Conservation (phyloP, 2,888 invertebrate genomes). For the Apamea epomidion region DNA sequence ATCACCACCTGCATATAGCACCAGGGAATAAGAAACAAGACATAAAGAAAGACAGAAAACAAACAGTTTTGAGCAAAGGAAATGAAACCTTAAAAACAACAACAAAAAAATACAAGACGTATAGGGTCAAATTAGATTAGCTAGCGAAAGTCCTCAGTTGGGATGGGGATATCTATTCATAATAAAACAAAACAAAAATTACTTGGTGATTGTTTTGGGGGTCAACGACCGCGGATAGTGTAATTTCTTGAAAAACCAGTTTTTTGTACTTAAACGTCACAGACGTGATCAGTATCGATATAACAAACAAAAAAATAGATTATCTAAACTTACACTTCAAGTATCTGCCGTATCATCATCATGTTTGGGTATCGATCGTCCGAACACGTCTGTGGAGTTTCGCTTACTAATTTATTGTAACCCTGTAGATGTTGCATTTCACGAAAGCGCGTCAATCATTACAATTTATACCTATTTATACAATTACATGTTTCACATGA, state of each 20-base stretch:
- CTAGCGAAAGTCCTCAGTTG: background rate
- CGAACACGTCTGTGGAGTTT: background rate
- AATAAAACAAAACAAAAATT: background rate
- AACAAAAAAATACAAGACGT: background rate
- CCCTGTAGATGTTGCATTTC: background rate
- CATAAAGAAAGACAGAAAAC: background rate
- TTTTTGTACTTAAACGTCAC: background rate
- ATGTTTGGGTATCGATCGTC: background rate
- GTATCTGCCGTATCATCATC: background rate
- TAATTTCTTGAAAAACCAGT: background rate
- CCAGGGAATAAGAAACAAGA: background rate
- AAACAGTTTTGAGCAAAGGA: background rate
- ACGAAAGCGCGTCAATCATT: constrained; percentile 9
- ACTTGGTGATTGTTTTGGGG: background rate
- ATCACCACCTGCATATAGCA: constrained; percentile 89
- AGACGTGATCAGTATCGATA: background rate
- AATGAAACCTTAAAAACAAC: background rate
- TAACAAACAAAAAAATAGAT: background rate
- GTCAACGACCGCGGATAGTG: background rate
- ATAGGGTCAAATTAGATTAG: background rate
- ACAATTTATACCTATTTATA: background rate
- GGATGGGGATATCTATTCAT: no score
- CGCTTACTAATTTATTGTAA: background rate
- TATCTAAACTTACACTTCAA: background rate
- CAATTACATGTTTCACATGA: background rate